Percentiles rank a stretch among this genome's conserved stretches.
Conservation (phyloP, 1,140 invertebrate genomes). For the Myzus persicae region DNA sequence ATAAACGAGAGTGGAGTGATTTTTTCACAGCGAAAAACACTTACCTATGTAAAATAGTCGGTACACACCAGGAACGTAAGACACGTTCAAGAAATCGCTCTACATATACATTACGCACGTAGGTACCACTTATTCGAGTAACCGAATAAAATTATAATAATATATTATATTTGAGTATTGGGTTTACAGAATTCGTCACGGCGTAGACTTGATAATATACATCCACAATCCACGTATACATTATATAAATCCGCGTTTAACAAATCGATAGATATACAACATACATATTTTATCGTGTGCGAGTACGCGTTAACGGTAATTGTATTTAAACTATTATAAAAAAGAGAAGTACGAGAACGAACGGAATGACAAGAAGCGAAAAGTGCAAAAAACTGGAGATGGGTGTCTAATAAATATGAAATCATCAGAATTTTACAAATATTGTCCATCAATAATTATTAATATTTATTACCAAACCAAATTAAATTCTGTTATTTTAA, state of each 20-base stretch:
- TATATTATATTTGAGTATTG: not conserved
- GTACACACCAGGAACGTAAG: not conserved
- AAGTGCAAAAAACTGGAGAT: not conserved
- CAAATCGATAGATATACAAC: not conserved
- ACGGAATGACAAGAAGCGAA: not conserved
- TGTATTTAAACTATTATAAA: not conserved
- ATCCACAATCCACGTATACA: not conserved
- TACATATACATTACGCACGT: slow-evolving; percentile 11
- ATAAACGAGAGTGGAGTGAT: not conserved
- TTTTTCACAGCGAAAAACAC: not conserved
- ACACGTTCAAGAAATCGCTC: not conserved
- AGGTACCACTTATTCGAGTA: not conserved
- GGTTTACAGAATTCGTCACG: not conserved
- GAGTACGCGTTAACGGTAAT: not conserved
- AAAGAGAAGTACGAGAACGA: not conserved
- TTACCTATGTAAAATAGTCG: slow-evolving; percentile 3
- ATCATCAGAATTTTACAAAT: not conserved
- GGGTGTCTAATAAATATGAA: not conserved
- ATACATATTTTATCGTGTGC: not conserved
- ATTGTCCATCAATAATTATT: not conserved
- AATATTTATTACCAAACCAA: not conserved
- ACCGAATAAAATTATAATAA: slow-evolving; percentile 23
- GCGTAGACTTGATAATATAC: not conserved
- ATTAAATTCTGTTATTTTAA: not conserved
- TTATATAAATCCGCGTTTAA: not conserved